phyloP scores from a whole-genome alignment of 37 sponge, comb jelly and placozoan species.

The Amphimedon queenslandica region DNA sequence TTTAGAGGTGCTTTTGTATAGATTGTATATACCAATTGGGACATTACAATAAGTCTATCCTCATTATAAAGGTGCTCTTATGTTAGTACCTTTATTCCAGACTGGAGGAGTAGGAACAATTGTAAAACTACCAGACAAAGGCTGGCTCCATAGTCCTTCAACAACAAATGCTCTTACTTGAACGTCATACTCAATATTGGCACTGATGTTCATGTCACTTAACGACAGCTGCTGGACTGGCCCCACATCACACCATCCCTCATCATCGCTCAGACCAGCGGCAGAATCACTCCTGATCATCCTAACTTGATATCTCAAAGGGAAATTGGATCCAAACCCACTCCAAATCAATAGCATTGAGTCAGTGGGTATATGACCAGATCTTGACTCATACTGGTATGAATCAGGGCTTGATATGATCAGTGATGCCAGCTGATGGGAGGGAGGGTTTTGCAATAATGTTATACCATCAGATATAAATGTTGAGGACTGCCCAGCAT shows the following conservation, averaged over 20 bases:
- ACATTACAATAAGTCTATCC: too few species aligned
- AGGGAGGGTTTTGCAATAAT: conserved; percentile 33
- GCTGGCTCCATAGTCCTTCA: conserved; percentile 30
- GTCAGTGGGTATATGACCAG: conserved; percentile 28
- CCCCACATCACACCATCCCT: conserved; percentile 44
- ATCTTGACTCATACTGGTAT: conserved; percentile 12
- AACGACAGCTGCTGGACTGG: conserved; percentile 21
- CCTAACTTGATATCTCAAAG: conserved; percentile 48
- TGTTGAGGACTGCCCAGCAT: conserved; percentile 37
- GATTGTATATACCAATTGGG: too few species aligned
- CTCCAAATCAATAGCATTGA: conserved; percentile 29
- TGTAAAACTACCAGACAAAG: conserved; percentile 18
- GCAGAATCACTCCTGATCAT: conserved; percentile 5
- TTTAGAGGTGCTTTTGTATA: too few species aligned
- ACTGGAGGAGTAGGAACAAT: conserved; percentile 21
- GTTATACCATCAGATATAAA: conserved; percentile 62
- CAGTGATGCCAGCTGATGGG: background rate
- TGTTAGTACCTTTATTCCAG: too few species aligned
- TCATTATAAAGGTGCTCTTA: too few species aligned
- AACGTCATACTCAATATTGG: conserved; percentile 3
- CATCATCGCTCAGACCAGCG: background rate
- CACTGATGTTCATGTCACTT: conserved; percentile 6
- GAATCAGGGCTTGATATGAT: conserved; percentile 5
- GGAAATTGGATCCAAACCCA: conserved; percentile 21
- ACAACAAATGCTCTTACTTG: conserved; percentile 49